Evolutionary conservation across 2,797 vertebrate genomes (phyloP).

Genomic region (Phrynocephalus guinanensis): DNA sequence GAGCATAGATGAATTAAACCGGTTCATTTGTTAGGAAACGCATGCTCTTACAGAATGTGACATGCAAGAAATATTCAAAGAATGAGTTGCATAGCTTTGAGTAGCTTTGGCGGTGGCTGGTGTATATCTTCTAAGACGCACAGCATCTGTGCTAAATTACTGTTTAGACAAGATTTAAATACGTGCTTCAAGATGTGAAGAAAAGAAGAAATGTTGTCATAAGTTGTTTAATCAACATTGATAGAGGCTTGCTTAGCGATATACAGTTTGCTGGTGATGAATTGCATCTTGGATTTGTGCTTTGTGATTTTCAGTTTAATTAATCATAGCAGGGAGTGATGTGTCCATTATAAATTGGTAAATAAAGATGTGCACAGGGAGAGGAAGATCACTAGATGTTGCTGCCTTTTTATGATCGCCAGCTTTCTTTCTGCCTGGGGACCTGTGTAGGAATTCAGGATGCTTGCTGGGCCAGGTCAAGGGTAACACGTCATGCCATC

Average conservation of each 20-base stretch:
- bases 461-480: not conserved
- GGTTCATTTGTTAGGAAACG: not conserved
- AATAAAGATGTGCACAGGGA: not conserved
- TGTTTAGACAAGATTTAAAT: not conserved
- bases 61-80: not conserved
- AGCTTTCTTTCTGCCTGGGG: not conserved
- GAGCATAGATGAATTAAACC: not conserved
- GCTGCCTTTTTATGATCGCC: not conserved
- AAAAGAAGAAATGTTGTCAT: not conserved
- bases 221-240: slow-evolving; percentile 13
- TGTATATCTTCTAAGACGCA: not conserved
- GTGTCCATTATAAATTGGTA: not conserved
- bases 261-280: not conserved
- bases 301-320: not conserved
- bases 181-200: accelerated
- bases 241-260: slow-evolving; percentile 2
- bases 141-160: accelerated
- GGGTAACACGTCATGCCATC: too few species aligned
- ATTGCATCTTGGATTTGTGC: not conserved
- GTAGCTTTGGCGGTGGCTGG: not conserved
- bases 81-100: not conserved
- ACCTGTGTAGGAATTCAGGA: not conserved
- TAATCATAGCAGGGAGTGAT: not conserved
- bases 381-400: slow-evolving; percentile 11
- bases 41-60: not conserved